phyloP scores from a whole-genome alignment of 2,888 invertebrate species.

The Tortrix viridana region DNA sequence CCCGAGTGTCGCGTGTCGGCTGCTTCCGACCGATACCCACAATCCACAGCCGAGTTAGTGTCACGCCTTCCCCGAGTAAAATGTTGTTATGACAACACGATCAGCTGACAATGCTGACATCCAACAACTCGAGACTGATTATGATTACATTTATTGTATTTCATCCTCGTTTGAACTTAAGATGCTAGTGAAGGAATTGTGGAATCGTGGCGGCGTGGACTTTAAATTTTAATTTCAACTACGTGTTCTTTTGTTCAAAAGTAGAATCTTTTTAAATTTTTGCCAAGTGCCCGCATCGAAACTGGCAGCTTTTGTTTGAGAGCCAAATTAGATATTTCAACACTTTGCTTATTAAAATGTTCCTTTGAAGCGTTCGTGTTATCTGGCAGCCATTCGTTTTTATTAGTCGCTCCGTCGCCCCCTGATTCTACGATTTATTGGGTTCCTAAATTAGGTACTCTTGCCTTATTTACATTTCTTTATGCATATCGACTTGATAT shows the following conservation, averaged over 20 bases:
- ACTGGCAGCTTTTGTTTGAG: conserved; percentile 27
- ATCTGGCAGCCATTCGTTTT: conserved; percentile 41
- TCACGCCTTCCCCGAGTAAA: conserved; percentile 61
- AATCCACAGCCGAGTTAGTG: conserved; percentile 50
- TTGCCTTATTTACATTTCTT: conserved; percentile 35
- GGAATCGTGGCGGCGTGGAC: conserved; percentile 22
- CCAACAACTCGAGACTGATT: conserved; percentile 17
- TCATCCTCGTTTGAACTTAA: conserved; percentile 2
- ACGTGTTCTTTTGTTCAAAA: conserved; percentile 24
- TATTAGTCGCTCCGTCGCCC: conserved; percentile 48
- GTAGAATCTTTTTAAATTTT: conserved; percentile 22
- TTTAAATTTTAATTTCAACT: conserved; percentile 20
- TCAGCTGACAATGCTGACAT: conserved; percentile 64
- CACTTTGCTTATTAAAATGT: conserved; percentile 41
- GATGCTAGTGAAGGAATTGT: conserved; percentile 16
- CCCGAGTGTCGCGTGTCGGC: conserved; percentile 58
- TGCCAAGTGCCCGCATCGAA: conserved; percentile 29
- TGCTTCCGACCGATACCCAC: conserved; percentile 51
- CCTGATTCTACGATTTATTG: conserved; percentile 48
- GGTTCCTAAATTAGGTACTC: conserved; percentile 37
- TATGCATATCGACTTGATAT: conserved; percentile 32
- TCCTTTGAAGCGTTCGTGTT: conserved; percentile 42
- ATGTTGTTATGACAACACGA: conserved; percentile 68
- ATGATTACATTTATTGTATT: conserved; percentile 22
- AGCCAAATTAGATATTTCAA: conserved; percentile 33